Evolutionary conservation across 2,113 vertebrate species (phyloP).

Genomic region (Fukomys damarensis): DNA sequence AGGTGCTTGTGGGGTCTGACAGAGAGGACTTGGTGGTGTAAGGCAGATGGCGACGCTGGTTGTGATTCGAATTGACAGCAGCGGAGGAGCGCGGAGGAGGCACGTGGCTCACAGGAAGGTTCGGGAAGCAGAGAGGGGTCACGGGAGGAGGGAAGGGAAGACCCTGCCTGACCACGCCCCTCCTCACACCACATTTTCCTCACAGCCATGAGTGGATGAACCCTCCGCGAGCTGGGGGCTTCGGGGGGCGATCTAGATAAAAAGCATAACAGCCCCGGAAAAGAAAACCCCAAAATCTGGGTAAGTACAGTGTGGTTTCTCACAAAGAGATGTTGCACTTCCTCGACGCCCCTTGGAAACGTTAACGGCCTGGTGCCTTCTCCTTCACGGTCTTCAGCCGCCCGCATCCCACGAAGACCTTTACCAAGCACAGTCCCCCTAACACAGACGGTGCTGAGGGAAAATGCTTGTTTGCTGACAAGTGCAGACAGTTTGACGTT

Average conservation of each 20-base stretch:
- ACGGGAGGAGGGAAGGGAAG: neutral
- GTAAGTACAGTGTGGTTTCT: neutral
- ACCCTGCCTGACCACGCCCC: neutral
- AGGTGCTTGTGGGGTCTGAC: conserved; percentile 95
- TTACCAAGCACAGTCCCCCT: neutral
- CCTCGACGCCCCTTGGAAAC: neutral
- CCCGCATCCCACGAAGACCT: neutral
- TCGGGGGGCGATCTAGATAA: neutral
- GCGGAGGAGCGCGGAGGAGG: too few species aligned
- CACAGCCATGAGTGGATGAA: neutral
- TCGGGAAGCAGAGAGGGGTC: neutral
- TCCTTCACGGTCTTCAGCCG: neutral
- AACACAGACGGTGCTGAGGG: neutral
- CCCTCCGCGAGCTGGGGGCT: neutral
- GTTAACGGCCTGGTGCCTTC: neutral
- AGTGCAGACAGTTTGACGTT: neutral
- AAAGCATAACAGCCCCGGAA: neutral
- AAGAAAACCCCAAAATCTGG: neutral
- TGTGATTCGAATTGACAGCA: neutral
- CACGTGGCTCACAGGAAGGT: too few species aligned
- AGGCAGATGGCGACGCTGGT: conserved; percentile 93
- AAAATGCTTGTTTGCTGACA: neutral
- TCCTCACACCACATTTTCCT: neutral
- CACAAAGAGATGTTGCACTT: too few species aligned
- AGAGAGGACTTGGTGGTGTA: conserved; percentile 94